Evolutionary conservation across 2,888 invertebrate species (phyloP), one percentile per base, ranked within the genome.

Genomic region (Eupithecia centaureata): DNA sequence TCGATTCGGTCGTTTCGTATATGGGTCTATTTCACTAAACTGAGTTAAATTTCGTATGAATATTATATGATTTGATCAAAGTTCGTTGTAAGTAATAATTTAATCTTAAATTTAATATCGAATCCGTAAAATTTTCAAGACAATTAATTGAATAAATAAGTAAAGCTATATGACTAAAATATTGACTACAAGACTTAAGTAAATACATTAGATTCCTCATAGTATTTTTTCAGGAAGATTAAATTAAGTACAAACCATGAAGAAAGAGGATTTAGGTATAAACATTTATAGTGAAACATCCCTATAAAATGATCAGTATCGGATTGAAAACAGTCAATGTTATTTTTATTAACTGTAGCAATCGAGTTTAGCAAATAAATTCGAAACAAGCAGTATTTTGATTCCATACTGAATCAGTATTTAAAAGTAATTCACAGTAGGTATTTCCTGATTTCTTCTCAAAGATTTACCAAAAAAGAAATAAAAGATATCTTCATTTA

Each of bases 261-360:
- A 5, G 15, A n/a, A 3, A 12, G 22, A 8, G 27, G 15, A 25
- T 13, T 13, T 1, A 51, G 5, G 25, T 2, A 27, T 18, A 52
- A 64, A 25, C 27, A 51, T 15, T 56, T 25, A 66, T 74, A 75
- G 74, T 75, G 74, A 73, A 75, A 75, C 71, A 73, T 68, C 65
- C 74, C 71, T 66, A 0, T 54, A 38, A 22, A 61, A 68, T 68
- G 60, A 62, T 61, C 65, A 68, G 61, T 33, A 73, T 73, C 74
- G 74, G 73, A 75, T 73, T 75, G 71, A 70, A 72, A 47, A 47
- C 65, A 69, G 58, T 65, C 56, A 56, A 56, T 18, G 28, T 28
- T 30, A 32, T 12, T 18, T 22, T 15, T 18, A 42, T 2, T 30
- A 28, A 30, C 12, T n/a, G 27, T 27, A 30, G 8, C n/a, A n/a